Evolutionary conservation across 1,140 invertebrate genomes (phyloP), one percentile per base, ranked within the genome.

Genomic region (Leptinotarsa texana): DNA sequence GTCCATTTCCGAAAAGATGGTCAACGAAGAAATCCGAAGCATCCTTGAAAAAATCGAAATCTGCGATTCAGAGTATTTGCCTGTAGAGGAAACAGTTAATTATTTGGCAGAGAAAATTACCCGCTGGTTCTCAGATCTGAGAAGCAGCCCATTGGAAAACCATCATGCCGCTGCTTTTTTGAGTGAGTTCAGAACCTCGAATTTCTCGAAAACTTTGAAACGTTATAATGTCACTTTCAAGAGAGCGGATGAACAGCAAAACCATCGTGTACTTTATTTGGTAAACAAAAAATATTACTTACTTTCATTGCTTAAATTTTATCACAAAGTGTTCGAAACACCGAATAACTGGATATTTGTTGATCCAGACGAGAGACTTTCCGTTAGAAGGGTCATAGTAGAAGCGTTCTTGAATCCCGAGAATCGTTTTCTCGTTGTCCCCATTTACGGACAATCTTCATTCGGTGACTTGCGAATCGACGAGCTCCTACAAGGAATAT

Each of bases 111-210:
- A 15, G 6, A 57, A n/a, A 57, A n/a, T 57, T 3, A 57, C n/a
- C 1, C 17, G 6, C 4, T 57, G 51, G 51, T 17, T 17, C 15
- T 17, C n/a, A 18, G 51, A 18, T 4, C 15, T 57, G 3, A 57
- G n/a, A 57, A 15, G 15, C 15, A 18, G 13, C n/a, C 17, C 15
- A 17, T 57, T 57, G 51, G n/a, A 57, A 17, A 57, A 57, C 51
- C n/a, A 18, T 57, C 51, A 57, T 57, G 51, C 51, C n/a, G 51
- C 51, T 57, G 51, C 51, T 57, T 18, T 57, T 57, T 57, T 57
- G 51, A 57, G 51, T 57, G n/a, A 17, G 15, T 57, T 15, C 15
- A 57, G n/a, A 57, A 57, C 15, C 1, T 5, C 3, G 15, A 57
- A 57, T 57, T 57, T 17, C 8, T 17, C n/a, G 51, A 18, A 57